Evolutionary conservation across 23 tunicate genomes (phyloP), one percentile per base, ranked within the genome.

Genomic region (Botrylloides violaceus): DNA sequence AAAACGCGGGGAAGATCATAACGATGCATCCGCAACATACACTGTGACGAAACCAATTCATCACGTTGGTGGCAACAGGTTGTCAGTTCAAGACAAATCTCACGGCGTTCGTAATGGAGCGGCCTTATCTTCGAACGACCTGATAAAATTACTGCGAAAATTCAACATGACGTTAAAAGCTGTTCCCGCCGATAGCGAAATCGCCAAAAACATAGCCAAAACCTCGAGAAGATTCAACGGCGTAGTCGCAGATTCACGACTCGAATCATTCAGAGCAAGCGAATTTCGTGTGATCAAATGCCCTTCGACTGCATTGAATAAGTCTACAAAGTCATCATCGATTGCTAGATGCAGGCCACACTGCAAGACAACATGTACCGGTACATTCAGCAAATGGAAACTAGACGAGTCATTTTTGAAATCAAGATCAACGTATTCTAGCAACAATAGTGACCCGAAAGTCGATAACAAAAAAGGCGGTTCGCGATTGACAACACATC

Each of bases 101-200:
- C 35, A 25, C 32, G 32, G 23, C 22, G 74, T 24, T 43, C 31
- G 19, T 1, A 24, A 43, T 26, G 20, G 24, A 19, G 37, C 26
- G 25, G 37, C 57, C 25, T 35, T 68, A 43, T 68, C 74, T 43
- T 6, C 58, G 5, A 28, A 38, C 23, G 58, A 68, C 1, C 12
- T 68, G 30, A 23, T 39, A 28, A 68, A 68, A 26, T 43, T 68
- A 20, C 37, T 68, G 58, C 24, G 58, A 19, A 53, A 36, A 1
- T 68, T 32, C 29, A 68, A 68, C 47, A 26, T 68, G 1, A 68
- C 74, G 26, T 22, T 68, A 15, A 68, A 68, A 68, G 74, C 74
- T 7, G 74, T 68, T 37, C 74, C 74, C 58, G 21, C 43, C 19
- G 43, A 65, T n/a, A 59, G 30, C 64, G 35, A 63, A 29, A 63